A percentile compares a stretch with the other conserved stretches of the same genome.
These are phyloP conservation scores for Eueides isabella DNA, from an alignment of 1,140 invertebrate genomes.

Conservation along the genomic window DNA sequence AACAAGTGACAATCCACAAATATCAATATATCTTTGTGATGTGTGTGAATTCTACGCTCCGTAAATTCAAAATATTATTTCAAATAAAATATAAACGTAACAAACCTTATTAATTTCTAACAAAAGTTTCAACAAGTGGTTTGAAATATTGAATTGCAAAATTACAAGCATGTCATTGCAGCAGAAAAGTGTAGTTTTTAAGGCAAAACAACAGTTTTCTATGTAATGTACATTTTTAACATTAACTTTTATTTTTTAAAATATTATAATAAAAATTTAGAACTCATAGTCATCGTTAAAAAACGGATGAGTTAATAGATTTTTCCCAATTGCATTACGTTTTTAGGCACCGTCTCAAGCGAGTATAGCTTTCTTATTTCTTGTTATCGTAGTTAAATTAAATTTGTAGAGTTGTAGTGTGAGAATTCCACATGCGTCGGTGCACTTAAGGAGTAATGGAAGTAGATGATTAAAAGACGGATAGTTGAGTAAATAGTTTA, in stretches of 20 bases:
- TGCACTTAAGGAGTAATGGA: background rate
- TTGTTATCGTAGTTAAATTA: slow-evolving; percentile 7
- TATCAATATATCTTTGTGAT: too few species aligned
- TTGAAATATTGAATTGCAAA: background rate
- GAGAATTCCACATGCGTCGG: background rate
- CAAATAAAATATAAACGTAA: too few species aligned
- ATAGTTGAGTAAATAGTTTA: background rate
- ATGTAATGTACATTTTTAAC: too few species aligned
- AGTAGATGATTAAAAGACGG: background rate
- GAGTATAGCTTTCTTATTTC: background rate
- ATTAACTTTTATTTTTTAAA: background rate
- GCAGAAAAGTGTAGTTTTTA: too few species aligned
- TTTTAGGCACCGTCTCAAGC: background rate
- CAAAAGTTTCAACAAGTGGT: too few species aligned
- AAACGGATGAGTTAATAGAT: background rate
- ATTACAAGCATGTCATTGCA: too few species aligned
- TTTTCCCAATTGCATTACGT: background rate
- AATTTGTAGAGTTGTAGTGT: background rate
- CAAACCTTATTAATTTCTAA: too few species aligned
- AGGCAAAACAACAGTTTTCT: too few species aligned
- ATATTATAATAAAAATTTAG: background rate
- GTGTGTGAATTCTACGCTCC: too few species aligned
- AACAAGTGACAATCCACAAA: too few species aligned
- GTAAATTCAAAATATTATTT: too few species aligned
- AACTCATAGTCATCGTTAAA: background rate